Conservation (phyloP, 2,113 vertebrate genomes). For the Camelus dromedarius region DNA sequence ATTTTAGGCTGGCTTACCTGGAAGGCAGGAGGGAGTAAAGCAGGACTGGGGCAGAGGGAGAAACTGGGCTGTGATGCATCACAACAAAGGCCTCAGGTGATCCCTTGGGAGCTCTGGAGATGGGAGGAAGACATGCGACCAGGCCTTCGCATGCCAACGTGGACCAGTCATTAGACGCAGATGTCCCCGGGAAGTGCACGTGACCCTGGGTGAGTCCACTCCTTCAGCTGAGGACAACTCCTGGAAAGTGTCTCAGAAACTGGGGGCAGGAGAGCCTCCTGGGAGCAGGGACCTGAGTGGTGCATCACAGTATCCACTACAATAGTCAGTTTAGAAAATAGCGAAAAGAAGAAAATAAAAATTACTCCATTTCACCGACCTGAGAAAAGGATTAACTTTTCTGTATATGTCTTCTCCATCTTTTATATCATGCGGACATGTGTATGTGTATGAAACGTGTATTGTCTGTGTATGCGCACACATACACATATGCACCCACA, state of each 20-base stretch:
- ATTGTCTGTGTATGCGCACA: not conserved
- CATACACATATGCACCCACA: not conserved
- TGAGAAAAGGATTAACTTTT: not conserved
- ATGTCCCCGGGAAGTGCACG: no score
- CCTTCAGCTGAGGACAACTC: not conserved
- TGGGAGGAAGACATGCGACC: not conserved
- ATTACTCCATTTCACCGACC: not conserved
- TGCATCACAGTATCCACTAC: not conserved
- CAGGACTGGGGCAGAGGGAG: not conserved
- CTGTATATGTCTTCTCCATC: not conserved
- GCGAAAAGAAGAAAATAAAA: not conserved
- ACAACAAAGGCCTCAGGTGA: not conserved
- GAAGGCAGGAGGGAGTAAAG: not conserved
- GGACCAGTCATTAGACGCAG: not conserved
- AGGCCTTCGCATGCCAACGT: not conserved
- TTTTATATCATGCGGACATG: not conserved
- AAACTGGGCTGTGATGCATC: not conserved
- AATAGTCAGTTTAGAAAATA: not conserved
- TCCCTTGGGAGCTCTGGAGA: fast-evolving
- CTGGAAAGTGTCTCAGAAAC: not conserved
- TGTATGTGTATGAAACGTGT: no score
- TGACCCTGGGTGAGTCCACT: not conserved
- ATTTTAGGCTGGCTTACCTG: not conserved
- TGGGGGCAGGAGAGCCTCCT: no score
- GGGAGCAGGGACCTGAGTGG: not conserved